These are phyloP conservation scores for Sclerodermus sp. DNA, from an alignment of 2,888 invertebrate genomes.

Conservation along the genomic window DNA sequence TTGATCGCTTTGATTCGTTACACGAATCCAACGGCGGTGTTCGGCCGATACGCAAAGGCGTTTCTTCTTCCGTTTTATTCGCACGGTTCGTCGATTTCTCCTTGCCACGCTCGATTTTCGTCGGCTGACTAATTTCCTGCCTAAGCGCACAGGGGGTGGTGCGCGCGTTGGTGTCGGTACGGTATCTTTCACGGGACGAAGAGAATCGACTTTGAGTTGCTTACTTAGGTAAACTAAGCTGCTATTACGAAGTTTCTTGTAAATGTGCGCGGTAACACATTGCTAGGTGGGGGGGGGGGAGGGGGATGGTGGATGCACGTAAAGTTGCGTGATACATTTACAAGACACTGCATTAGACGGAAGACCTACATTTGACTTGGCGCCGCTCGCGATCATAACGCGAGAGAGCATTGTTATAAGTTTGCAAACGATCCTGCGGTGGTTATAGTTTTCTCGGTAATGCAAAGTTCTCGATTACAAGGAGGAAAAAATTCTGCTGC, in stretches of 20 bases:
- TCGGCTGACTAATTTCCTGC: no score
- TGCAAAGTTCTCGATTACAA: neutral
- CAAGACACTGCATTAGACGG: neutral
- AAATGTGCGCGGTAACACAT: neutral
- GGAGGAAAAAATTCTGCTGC: neutral
- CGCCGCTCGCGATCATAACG: neutral
- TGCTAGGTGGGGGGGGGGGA: neutral
- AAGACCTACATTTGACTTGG: neutral
- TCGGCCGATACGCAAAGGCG: no score
- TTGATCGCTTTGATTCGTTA: no score
- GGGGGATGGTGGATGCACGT: neutral
- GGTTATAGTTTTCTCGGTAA: neutral
- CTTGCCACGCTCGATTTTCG: no score
- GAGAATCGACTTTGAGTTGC: neutral
- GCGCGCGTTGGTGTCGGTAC: no score
- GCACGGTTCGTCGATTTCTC: no score
- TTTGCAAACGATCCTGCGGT: neutral
- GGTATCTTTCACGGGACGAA: no score
- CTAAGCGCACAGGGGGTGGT: no score
- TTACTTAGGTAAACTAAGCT: neutral
- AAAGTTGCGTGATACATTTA: neutral
- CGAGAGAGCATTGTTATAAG: neutral
- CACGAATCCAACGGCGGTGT: no score
- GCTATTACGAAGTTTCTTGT: neutral
- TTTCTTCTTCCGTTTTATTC: no score